Evolutionary conservation across 2,888 invertebrate genomes (phyloP).

Genomic region (Lacanobia wlatinum): DNA sequence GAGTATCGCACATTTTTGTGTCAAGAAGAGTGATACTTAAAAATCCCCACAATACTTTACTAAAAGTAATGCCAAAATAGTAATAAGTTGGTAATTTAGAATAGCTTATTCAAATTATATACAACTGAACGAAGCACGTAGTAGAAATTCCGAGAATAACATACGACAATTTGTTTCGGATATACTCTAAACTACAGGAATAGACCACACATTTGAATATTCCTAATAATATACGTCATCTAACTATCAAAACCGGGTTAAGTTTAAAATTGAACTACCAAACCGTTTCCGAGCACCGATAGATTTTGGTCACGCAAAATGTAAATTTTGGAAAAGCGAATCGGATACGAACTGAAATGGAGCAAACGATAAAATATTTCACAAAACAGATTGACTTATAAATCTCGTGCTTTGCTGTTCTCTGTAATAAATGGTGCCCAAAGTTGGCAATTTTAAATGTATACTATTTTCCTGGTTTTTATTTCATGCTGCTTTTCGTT

Average conservation of each 20-base stretch:
- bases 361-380: constrained; percentile 64
- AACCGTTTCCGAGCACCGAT: constrained; percentile 44
- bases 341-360: constrained; percentile 53
- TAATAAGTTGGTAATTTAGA: neutral
- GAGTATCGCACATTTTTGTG: neutral
- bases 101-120: neutral
- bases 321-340: constrained; percentile 61
- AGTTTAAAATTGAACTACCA: constrained; percentile 55
- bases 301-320: constrained; percentile 66
- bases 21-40: neutral
- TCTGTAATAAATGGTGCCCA: constrained; percentile 43
- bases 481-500: neutral
- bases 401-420: constrained; percentile 53
- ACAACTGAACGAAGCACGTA: neutral
- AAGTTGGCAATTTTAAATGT: constrained; percentile 36
- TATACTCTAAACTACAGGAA: constrained; percentile 8
- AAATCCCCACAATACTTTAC: neutral
- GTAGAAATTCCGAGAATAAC: neutral
- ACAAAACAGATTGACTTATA: constrained; percentile 66
- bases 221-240: constrained; percentile 30
- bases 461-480: constrained; percentile 15
- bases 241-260: constrained; percentile 48
- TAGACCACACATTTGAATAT: constrained; percentile 34
- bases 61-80: neutral
- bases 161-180: neutral